Base-by-base conservation (phyloP, 2,797 vertebrate species). In the Coregonus suidteri region DNA sequence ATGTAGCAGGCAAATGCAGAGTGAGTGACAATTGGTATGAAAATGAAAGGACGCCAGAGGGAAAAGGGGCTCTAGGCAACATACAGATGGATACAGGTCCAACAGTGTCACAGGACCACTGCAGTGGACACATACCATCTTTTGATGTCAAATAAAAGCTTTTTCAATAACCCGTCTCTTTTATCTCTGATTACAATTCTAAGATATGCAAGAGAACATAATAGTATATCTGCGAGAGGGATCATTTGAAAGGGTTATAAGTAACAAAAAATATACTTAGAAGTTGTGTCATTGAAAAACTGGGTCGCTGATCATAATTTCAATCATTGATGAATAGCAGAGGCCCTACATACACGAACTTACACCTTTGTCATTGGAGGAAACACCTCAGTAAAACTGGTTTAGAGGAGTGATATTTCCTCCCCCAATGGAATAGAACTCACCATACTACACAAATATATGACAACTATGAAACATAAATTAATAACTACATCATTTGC, bases 391-490 rank as follows among this genome's bases (percentile, higher is more conserved):
- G 41, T 7, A 2, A 41, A 41, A 41, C 9, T 41, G 41, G 41
- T 9, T 41, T 41, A 74, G 73, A 84, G 83, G 83, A 86, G 68
- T 81, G 79, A 87, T 86, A 87, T 82, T 78, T 78, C 81, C 80
- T 75, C 74, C 75, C 74, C 31, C 77, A 16, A 67, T 6, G 15
- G 65, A 90, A 92, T 84, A 88, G 82, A 90, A 79, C 75, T 83
- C 81, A 80, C 84, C 84, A 83, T 74, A 86, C 88, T 89, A 88
- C 90, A 90, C 84, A 89, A 88, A 89, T 90, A 91, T 13, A 34
- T 83, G 73, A 93, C 89, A 83, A 87, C 89, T 89, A 92, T 93
- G 88, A 89, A 88, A 93, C 90, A 94, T 80, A 91, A 91, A 91
- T 91, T 78, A 91, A 89, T 89, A 91, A 87, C 41, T 13, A 47